Evolutionary conservation across 2,888 invertebrate genomes (phyloP).

Genomic region (Drosophila nr. perissopoda): DNA sequence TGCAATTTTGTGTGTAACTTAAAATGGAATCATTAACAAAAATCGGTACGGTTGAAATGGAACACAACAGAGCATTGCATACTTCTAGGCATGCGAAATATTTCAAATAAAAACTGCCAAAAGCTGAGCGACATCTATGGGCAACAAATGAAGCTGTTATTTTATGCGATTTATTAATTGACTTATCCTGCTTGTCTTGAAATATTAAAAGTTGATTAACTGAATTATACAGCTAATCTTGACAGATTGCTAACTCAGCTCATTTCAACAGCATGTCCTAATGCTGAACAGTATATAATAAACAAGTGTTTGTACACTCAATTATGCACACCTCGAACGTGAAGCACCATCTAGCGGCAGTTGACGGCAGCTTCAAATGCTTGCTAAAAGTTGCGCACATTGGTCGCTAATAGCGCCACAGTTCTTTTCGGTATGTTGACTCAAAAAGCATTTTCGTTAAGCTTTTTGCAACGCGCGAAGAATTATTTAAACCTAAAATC

Average conservation of each 20-base stretch:
- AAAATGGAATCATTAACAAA: background rate
- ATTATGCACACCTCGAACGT: background rate
- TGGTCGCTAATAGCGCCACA: constrained; percentile 24
- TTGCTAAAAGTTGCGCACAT: background rate
- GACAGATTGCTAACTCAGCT: background rate
- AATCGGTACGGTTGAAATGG: background rate
- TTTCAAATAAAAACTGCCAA: background rate
- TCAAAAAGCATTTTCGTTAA: background rate
- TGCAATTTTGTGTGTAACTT: background rate
- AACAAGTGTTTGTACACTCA: background rate
- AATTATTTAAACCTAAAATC: background rate
- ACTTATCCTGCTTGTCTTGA: background rate
- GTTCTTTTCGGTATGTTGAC: too few species aligned
- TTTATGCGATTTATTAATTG: background rate
- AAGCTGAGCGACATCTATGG: constrained; percentile 7
- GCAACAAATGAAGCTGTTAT: background rate
- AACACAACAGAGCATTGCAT: background rate
- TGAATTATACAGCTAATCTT: rapidly evolving
- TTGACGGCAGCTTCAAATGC: background rate
- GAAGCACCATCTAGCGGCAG: constrained; percentile 24
- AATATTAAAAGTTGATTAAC: background rate
- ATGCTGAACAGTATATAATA: background rate
- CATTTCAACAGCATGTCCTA: background rate
- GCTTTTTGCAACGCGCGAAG: constrained; percentile 8
- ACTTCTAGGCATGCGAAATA: constrained; percentile 7